Percentiles rank a stretch among this genome's conserved stretches.
phyloP scores from a whole-genome alignment of 37 sponge, comb jelly and placozoan genomes.

The Petrosia ficiformis region DNA sequence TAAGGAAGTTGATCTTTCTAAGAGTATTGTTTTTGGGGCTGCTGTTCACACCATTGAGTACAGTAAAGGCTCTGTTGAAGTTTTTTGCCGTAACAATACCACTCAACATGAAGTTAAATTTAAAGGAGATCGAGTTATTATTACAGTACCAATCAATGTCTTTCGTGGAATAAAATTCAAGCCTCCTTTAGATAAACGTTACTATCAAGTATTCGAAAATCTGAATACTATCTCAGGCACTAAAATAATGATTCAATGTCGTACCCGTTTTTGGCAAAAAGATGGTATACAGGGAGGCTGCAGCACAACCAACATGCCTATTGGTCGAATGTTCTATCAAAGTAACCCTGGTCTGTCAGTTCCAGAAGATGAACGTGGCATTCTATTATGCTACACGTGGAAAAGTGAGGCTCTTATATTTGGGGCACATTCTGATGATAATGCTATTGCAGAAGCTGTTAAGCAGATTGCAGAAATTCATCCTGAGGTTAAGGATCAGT shows the following conservation, averaged over 20 bases:
- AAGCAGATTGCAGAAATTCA: slow-evolving; percentile 24
- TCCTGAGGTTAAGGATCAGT: slow-evolving; percentile 32
- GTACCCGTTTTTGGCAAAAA: slow-evolving; percentile 41
- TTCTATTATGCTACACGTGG: slow-evolving; percentile 50
- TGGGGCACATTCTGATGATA: slow-evolving; percentile 16
- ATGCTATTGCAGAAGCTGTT: slow-evolving; percentile 32
- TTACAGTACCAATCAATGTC: slow-evolving; percentile 32
- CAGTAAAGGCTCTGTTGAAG: slow-evolving; percentile 1
- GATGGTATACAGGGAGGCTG: slow-evolving; percentile 47
- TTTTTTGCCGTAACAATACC: slow-evolving; percentile 5
- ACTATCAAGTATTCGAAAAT: no score
- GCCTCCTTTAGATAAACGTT: not conserved
- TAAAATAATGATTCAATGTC: slow-evolving; percentile 49
- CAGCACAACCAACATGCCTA: slow-evolving; percentile 28
- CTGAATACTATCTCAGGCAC: slow-evolving; percentile 23
- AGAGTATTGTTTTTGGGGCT: slow-evolving; percentile 13
- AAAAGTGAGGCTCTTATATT: slow-evolving; percentile 36
- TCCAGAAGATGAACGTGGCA: slow-evolving; percentile 42
- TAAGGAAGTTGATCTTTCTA: not conserved
- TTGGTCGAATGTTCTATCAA: slow-evolving; percentile 44
- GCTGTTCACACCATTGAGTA: slow-evolving; percentile 16
- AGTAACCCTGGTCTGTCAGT: slow-evolving; percentile 1
- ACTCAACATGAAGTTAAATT: not conserved
- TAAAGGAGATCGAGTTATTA: slow-evolving; percentile 3
- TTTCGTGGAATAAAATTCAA: slow-evolving; percentile 32